Evolutionary conservation across 2,888 invertebrate species (phyloP).

Genomic region (Pseudococcus jackbeardsleyi): DNA sequence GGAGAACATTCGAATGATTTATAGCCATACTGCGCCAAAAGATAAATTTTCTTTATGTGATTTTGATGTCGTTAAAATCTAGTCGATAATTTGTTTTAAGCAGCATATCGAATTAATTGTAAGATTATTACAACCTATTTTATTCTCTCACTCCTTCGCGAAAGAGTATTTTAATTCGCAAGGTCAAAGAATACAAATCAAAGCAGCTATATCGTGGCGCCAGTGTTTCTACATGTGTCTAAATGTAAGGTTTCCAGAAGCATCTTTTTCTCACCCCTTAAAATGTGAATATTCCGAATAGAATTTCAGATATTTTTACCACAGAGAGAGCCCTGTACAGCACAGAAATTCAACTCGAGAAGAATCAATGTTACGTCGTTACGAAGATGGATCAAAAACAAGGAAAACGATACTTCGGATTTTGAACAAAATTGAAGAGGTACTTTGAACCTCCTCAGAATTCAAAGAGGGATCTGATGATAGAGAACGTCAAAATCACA

Average conservation of each 20-base stretch:
- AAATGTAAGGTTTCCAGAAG: not conserved
- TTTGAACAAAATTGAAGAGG: too few species aligned
- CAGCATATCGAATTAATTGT: conserved; percentile 14
- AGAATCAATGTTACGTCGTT: conserved; percentile 11
- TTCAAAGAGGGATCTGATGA: too few species aligned
- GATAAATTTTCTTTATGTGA: not conserved
- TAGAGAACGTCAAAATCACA: too few species aligned
- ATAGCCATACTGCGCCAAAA: not conserved
- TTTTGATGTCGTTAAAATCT: conserved; percentile 16
- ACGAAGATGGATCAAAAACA: too few species aligned
- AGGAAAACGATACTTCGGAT: too few species aligned
- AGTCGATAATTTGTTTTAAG: conserved; percentile 5
- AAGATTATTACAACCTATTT: conserved; percentile 13
- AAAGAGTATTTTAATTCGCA: not conserved
- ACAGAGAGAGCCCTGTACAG: too few species aligned
- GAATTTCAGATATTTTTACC: not conserved
- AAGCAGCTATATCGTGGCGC: conserved; percentile 1
- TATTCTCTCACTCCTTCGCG: not conserved
- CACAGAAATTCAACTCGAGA: not conserved
- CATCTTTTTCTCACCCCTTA: not conserved
- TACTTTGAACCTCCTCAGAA: too few species aligned
- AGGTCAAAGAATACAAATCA: conserved; percentile 40
- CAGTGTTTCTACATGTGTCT: not conserved
- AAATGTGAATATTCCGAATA: not conserved
- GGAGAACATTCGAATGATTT: conserved; percentile 15